Evolutionary conservation across 2,113 vertebrate genomes (phyloP).

Genomic region (Otis tarda): DNA sequence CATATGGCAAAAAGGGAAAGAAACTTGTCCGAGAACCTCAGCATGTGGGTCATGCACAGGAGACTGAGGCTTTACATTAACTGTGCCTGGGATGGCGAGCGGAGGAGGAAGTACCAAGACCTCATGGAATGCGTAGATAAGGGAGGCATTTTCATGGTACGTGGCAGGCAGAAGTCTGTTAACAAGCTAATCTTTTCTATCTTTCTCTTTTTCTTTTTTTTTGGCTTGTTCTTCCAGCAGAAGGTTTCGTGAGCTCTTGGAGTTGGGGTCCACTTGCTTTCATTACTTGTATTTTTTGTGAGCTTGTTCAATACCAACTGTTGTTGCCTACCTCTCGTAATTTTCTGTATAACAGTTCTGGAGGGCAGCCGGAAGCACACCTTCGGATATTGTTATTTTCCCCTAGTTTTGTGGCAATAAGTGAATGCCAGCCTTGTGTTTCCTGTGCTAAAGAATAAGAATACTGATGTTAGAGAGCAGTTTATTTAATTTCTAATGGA

Average conservation of each 20-base stretch:
- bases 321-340: background rate
- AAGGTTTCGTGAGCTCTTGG: background rate
- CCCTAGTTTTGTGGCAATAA: background rate
- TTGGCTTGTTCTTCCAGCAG: background rate
- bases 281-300: background rate
- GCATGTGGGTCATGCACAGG: fast-evolving
- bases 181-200: background rate
- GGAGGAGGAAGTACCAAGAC: background rate
- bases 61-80: background rate
- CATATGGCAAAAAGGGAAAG: background rate
- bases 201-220: background rate
- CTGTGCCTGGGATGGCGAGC: background rate
- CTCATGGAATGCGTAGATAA: background rate
- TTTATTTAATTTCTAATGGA: background rate
- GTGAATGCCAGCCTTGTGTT: background rate
- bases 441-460: background rate
- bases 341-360: background rate
- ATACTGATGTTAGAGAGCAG: background rate
- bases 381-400: background rate
- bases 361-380: background rate
- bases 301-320: background rate
- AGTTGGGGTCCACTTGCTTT: background rate
- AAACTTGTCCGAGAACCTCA: background rate
- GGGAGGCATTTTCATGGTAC: background rate
- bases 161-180: background rate